Evolutionary conservation across 2,113 vertebrate genomes (phyloP), one percentile per base, ranked within the genome.

Genomic region (Hepsetus odoe): DNA sequence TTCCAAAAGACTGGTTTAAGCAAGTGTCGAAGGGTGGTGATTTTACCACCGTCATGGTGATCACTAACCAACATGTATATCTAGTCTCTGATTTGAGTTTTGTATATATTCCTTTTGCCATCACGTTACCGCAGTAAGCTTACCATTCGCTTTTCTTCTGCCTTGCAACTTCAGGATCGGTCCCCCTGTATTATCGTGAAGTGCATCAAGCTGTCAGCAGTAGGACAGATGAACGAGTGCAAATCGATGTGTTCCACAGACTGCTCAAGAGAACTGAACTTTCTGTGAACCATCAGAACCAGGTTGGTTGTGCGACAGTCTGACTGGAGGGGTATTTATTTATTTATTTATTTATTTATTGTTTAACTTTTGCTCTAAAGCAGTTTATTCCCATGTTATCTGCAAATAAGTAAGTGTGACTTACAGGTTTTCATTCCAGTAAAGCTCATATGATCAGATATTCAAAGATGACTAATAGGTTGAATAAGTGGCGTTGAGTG

Each of bases 111-210:
- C 12, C 44, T 46, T 16, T 16, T 12, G 18, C 18, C 7, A 51
- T 55, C 46, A 14, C 20, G 18, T 49, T 49, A 18, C 18, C 22
- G 16, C n/a, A 66, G 32, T 13, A 40, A 5, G 18, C n/a, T 40
- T n/a, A 42, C 26, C 28, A 4, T 32, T 28, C 20, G 67, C 13
- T 75, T 20, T 14, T 10, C 7, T 53, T 22, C 38, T 46, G 59
- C 85, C 62, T 84, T 83, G 72, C 85, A 72, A 82, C 82, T 76
- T 69, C 82, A 94, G 93, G 92, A 79, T 92, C 93, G 32, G 93
- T 94, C 70, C 93, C 92, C 82, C 85, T 90, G 18, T 94, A 93
- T 86, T 94, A 94, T 86, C 91, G 91, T 71, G 92, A 94, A 76
- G 92, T 94, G 2, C 86, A 93, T 55, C 92, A 93, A 33, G 92